These are phyloP conservation scores for Notechis scutatus DNA, from an alignment of 2,113 vertebrate genomes.

Conservation along the genomic window DNA sequence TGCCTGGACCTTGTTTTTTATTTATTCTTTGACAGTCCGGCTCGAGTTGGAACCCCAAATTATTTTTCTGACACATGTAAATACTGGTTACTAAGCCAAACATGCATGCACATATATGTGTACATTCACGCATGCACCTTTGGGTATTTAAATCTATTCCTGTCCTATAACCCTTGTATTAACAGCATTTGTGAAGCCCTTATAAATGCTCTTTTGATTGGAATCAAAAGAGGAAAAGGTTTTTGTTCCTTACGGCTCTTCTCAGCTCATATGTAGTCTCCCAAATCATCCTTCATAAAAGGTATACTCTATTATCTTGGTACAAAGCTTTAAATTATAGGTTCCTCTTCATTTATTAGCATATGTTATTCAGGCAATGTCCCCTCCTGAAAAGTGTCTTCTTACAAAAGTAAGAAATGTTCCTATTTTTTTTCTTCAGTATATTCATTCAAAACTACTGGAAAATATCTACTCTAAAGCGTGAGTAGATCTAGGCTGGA, in stretches of 20 bases:
- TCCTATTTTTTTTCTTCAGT: background rate
- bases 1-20: background rate
- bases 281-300: conserved; percentile 76
- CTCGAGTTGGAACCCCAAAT: background rate
- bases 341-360: rapidly evolving
- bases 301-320: conserved; percentile 72
- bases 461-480: background rate
- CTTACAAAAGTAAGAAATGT: background rate
- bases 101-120: background rate
- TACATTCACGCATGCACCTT: background rate
- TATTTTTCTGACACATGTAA: background rate
- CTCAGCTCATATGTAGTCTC: conserved; percentile 73
- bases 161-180: conserved; percentile 68
- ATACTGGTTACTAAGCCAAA: conserved; percentile 20
- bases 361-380: background rate
- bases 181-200: conserved; percentile 74
- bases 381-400: background rate
- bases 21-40: background rate
- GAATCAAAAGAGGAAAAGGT: conserved; percentile 74
- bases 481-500: background rate
- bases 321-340: conserved; percentile 35
- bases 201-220: conserved; percentile 72
- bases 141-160: background rate
- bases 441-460: background rate
- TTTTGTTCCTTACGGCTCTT: conserved; percentile 71